Conservation (phyloP, 2,888 invertebrate genomes). For the Agonum fuliginosum region DNA sequence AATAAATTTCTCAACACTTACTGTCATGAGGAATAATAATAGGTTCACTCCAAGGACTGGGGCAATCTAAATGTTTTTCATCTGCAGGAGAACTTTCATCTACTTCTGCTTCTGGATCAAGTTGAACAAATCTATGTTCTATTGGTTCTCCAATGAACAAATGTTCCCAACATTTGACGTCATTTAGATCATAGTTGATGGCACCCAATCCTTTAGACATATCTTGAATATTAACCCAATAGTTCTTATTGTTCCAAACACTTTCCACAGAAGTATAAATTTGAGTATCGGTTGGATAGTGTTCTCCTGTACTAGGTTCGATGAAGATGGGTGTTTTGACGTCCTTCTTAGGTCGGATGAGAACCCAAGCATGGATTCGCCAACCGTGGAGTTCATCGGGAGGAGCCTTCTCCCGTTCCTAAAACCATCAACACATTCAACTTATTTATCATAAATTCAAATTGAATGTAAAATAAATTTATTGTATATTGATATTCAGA, state of each 20-base stretch:
- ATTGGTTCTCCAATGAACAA: constrained; percentile 82
- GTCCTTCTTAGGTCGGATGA: constrained; percentile 79
- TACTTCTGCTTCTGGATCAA: constrained; percentile 72
- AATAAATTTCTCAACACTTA: constrained; percentile 64
- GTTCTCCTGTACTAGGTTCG: constrained; percentile 87
- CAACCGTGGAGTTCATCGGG: constrained; percentile 80
- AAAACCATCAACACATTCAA: too few relatives aligned
- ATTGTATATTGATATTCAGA: too few relatives aligned
- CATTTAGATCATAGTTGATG: constrained; percentile 79
- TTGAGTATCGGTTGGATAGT: constrained; percentile 75
- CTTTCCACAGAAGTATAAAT: constrained; percentile 87
- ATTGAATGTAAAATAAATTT: too few relatives aligned
- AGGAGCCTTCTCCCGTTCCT: constrained; percentile 80
- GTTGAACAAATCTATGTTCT: constrained; percentile 69
- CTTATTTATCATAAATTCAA: too few relatives aligned
- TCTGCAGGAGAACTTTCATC: constrained; percentile 73
- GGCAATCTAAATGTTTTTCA: constrained; percentile 87
- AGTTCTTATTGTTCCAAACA: constrained; percentile 91
- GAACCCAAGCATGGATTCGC: constrained; percentile 90
- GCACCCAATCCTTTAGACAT: constrained; percentile 73
- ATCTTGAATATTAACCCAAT: constrained; percentile 84
- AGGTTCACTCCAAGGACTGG: constrained; percentile 83
- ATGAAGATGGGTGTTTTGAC: constrained; percentile 84
- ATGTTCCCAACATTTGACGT: constrained; percentile 82
- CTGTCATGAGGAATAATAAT: constrained; percentile 78